Conservation (phyloP, 2,888 invertebrate species). For the Meteorus cinctellus region DNA sequence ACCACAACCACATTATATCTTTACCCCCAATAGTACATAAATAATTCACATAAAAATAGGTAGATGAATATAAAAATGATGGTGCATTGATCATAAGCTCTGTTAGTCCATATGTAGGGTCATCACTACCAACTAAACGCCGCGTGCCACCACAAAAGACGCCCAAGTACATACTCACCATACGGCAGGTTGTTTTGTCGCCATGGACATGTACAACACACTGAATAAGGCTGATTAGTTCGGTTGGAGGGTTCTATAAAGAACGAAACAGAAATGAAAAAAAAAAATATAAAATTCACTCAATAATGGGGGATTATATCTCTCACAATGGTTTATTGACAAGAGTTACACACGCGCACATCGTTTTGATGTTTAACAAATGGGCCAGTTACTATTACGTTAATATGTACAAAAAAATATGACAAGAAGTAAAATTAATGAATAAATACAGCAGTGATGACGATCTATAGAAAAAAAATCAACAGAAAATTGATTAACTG, state of each 20-base stretch:
- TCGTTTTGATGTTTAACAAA: not conserved
- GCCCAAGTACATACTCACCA: slow-evolving; percentile 54
- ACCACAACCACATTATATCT: not conserved
- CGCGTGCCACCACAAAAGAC: slow-evolving; percentile 36
- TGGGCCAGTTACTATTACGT: not conserved
- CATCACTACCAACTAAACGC: slow-evolving; percentile 14
- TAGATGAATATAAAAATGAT: slow-evolving; percentile 8
- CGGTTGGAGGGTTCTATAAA: slow-evolving; percentile 59
- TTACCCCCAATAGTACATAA: not conserved
- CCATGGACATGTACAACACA: slow-evolving; percentile 14
- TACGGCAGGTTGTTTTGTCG: slow-evolving; percentile 69
- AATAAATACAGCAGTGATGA: too few relatives aligned
- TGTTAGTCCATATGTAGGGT: not conserved
- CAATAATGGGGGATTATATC: not conserved
- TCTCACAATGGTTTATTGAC: not conserved
- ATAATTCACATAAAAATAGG: slow-evolving; percentile 30
- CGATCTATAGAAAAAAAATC: too few relatives aligned
- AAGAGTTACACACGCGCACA: not conserved
- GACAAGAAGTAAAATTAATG: too few relatives aligned
- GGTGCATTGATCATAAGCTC: not conserved
- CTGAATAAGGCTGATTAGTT: slow-evolving; percentile 69
- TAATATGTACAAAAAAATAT: too few relatives aligned
- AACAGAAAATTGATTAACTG: too few relatives aligned
- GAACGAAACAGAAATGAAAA: slow-evolving; percentile 24
- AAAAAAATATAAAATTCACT: slow-evolving; percentile 28